phyloP scores from a whole-genome alignment of 2,113 vertebrate species.

The Trichomycterus rosablanca region DNA sequence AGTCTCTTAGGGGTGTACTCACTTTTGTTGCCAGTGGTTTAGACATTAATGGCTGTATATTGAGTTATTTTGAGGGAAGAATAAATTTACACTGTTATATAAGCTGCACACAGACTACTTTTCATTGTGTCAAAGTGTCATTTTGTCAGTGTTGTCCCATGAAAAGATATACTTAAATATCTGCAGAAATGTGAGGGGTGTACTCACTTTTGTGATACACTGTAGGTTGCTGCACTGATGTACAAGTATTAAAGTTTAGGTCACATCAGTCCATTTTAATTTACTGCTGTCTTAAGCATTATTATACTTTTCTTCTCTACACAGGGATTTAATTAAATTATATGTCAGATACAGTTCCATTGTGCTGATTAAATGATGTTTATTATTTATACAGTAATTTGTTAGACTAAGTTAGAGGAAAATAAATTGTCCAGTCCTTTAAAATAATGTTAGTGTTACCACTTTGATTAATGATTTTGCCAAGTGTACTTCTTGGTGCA shows the following conservation, averaged over 20 bases:
- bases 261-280: conserved; percentile 3
- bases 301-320: neutral
- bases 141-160: too few species aligned
- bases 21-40: too few species aligned
- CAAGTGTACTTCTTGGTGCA: too few species aligned
- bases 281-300: neutral
- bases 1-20: too few species aligned
- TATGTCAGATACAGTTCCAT: neutral
- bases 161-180: too few species aligned
- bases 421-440: neutral
- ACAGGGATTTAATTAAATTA: conserved; percentile 1
- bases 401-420: neutral
- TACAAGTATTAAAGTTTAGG: conserved; percentile 7
- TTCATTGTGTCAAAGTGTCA: too few species aligned
- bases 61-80: too few species aligned
- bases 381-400: neutral
- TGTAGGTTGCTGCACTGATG: conserved; percentile 1
- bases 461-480: neutral
- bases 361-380: conserved; percentile 2
- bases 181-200: too few species aligned
- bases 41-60: too few species aligned
- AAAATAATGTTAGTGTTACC: neutral
- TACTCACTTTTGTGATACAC: too few species aligned
- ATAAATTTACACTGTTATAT: too few species aligned
- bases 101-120: too few species aligned